Evolutionary conservation across 1,140 invertebrate species (phyloP).

Genomic region (Mya arenaria): DNA sequence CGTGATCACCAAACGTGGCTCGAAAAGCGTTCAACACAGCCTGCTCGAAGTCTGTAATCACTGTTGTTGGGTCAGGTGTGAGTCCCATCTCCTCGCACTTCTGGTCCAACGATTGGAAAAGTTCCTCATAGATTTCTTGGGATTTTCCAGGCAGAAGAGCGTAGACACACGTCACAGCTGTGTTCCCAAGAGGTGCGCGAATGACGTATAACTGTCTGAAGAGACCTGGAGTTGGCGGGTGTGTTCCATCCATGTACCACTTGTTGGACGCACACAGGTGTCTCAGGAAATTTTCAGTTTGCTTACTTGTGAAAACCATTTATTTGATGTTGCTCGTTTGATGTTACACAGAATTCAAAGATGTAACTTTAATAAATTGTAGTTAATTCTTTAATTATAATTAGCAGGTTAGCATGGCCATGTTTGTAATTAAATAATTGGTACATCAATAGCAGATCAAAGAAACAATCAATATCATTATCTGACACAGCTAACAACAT

Average conservation of each 20-base stretch:
- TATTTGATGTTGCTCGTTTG: too few species aligned
- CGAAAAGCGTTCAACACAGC: neutral
- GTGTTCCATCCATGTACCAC: conserved; percentile 35
- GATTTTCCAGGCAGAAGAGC: conserved; percentile 19
- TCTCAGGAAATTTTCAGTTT: conserved; percentile 1
- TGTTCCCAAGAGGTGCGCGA: neutral
- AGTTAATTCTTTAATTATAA: too few species aligned
- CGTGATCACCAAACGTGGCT: neutral
- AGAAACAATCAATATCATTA: too few species aligned
- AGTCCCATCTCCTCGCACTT: neutral
- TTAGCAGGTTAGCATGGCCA: too few species aligned
- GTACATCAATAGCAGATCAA: too few species aligned
- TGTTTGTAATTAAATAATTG: too few species aligned
- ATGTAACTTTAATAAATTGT: too few species aligned
- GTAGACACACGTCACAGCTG: conserved; percentile 21
- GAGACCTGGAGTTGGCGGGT: neutral
- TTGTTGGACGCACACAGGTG: neutral
- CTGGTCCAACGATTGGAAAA: neutral
- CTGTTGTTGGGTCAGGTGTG: neutral
- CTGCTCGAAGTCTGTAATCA: conserved; percentile 36
- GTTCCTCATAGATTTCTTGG: conserved; percentile 20
- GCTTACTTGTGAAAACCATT: too few species aligned
- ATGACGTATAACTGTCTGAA: neutral
- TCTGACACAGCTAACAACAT: too few species aligned
- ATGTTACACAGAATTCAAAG: too few species aligned